Base-by-base conservation (phyloP, 2,888 invertebrate genomes). In the Synergus itoensis region DNA sequence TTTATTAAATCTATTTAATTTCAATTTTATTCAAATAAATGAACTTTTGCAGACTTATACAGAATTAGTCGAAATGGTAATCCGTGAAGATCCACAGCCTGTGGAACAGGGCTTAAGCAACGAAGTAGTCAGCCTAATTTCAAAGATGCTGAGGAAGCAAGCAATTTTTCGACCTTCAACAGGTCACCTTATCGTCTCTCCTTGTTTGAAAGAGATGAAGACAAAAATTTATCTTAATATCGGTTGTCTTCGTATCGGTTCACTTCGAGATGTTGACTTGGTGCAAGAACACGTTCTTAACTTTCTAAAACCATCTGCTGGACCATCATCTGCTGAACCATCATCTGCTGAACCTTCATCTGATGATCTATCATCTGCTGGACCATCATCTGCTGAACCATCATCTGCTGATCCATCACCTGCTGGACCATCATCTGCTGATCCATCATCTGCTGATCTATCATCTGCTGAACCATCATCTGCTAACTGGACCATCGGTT, bases 101-200 rank as follows among this genome's bases (percentile, higher is more conserved):
- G 41, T 87, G 11, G 73, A 77, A 0, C 73, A 28, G 1, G 57
- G 75, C 9, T 79, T 86, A 7, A 87, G 88, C 0, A 12, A 69
- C 11, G 79, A 86, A 4, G 76, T 86, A 0, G 84, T 88, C 16
- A 88, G 87, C 21, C 60, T 91, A 11, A 82, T 90, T 81, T 90
- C 89, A 16, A 91, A 88, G 82, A 89, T 92, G 86, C 79, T 92
- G 21, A 87, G 87, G 14, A 88, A 88, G 79, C 79, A 88, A 18
- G 78, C 87, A 7, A 0, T 48, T 0, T 79, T 79, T 45, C 88
- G 92, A 76, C 91, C 92, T 0, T 86, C 81, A 4, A 88, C 89
- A 21, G 82, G 86, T 28, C 87, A 89, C 45, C 82, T 92, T 4
- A 75, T 91, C 8, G 84, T 89, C 0, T 90, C 89, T 45, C 91